Evolutionary conservation across 1,140 invertebrate species (phyloP), one percentile per base, ranked within the genome.

Genomic region (Drosophila cardini): DNA sequence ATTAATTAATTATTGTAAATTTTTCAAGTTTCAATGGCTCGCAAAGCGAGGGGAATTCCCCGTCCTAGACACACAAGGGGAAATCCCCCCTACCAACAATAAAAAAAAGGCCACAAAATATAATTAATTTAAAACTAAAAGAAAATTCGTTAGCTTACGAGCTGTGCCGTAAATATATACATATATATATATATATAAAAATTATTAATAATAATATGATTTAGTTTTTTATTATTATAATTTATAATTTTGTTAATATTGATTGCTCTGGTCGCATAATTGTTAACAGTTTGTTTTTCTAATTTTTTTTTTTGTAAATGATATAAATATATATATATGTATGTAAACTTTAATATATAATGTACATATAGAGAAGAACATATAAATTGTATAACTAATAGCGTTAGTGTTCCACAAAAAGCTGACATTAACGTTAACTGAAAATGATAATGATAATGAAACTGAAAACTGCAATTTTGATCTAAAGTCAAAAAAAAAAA

Each of bases 261-360:
- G 11, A 65, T 55, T 30, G 58, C 48, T 62, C 34, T 36, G 32
- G 50, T 30, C 62, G 62, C 13, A 34, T 42, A 42, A 18, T 55
- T 34, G 52, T 32, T 43, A 34, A 48, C 63, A 57, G 52, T 32
- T 57, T 42, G 60, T 26, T 4, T 26, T 21, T 3, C 4, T 21
- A 21, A 3, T 21, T 3, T 21, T 21, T 56, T 72, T 52, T 57
- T 72, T 53, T 72, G 62, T 72, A 72, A 67, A 72, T 72, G 45
- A 53, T 52, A 55, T 32, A 56, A 50, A 55, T 55, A 68, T 56
- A 56, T 48, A 56, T 6, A 72, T 7, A 61, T 81, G 52, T 72
- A 83, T 81, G 63, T 72, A 80, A 82, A 81, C 75, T 78, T 71
- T 70, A 77, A 80, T 67, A 80, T 67, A 67, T 85, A 85, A 13